Conservation (phyloP, 2,113 vertebrate species). For the Ophthalmolycus amberensis region DNA sequence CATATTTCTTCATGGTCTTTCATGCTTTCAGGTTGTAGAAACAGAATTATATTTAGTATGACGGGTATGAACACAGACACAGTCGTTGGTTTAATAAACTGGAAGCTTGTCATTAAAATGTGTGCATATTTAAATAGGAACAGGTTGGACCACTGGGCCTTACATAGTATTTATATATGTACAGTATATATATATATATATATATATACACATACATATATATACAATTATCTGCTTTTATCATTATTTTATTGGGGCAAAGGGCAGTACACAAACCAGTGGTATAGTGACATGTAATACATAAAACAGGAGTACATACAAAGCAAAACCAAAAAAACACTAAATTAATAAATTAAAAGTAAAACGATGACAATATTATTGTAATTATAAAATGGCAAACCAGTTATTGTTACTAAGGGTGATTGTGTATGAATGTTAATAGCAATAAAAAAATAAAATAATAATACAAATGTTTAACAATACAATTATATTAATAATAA, state of each 20-base stretch:
- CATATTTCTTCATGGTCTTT: no score
- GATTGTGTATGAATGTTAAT: neutral
- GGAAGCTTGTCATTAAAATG: no score
- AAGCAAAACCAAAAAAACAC: neutral
- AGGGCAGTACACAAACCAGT: neutral
- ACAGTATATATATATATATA: no score
- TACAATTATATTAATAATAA: no score
- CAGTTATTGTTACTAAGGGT: neutral
- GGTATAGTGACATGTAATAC: no score
- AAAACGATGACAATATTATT: neutral
- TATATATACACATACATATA: no score
- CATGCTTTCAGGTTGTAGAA: neutral
- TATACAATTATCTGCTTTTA: neutral
- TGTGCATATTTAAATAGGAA: no score
- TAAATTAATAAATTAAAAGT: neutral
- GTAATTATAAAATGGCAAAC: neutral
- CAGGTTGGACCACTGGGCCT: neutral
- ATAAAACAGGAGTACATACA: neutral
- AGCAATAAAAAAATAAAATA: neutral
- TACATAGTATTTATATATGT: neutral
- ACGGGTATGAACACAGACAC: no score
- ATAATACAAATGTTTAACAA: no score
- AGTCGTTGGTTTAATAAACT: no score
- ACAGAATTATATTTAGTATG: neutral
- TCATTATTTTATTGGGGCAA: neutral